phyloP scores from a whole-genome alignment of 2,797 vertebrate genomes.

The Sebastes steindachneri region DNA sequence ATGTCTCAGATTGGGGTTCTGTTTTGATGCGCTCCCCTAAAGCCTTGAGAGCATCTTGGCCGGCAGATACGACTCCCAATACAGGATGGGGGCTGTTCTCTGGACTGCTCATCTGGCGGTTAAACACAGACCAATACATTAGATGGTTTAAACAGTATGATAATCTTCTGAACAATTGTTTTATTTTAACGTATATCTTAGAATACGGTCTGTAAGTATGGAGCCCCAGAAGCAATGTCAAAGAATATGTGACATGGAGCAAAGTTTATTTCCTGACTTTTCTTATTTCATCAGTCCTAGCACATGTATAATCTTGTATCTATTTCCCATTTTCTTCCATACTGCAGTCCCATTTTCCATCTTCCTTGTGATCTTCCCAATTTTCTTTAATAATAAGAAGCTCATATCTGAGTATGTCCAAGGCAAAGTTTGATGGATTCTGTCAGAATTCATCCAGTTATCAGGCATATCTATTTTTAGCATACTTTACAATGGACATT shows the following conservation, averaged over 20 bases:
- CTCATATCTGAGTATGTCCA: background rate
- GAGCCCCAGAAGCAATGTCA: background rate
- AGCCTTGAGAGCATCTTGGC: conserved; percentile 86
- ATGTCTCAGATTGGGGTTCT: conserved; percentile 83
- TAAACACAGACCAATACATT: background rate
- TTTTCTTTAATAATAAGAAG: background rate
- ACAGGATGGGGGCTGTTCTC: conserved; percentile 91
- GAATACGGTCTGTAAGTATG: background rate
- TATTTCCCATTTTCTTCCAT: background rate
- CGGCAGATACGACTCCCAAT: conserved; percentile 79
- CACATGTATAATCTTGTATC: background rate
- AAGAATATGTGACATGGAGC: no score
- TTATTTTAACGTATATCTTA: background rate
- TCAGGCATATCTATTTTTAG: background rate
- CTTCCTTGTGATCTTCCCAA: background rate
- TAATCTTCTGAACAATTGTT: background rate
- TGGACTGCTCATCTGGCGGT: conserved; percentile 93
- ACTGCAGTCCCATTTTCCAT: background rate
- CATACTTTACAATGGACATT: background rate
- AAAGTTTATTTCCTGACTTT: background rate
- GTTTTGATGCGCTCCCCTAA: conserved; percentile 91
- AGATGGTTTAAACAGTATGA: background rate
- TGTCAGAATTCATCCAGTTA: background rate
- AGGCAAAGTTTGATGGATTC: background rate
- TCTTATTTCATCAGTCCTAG: background rate